Evolutionary conservation across 2,113 vertebrate genomes (phyloP), one percentile per base, ranked within the genome.

Genomic region (Amphiprion ocellaris): DNA sequence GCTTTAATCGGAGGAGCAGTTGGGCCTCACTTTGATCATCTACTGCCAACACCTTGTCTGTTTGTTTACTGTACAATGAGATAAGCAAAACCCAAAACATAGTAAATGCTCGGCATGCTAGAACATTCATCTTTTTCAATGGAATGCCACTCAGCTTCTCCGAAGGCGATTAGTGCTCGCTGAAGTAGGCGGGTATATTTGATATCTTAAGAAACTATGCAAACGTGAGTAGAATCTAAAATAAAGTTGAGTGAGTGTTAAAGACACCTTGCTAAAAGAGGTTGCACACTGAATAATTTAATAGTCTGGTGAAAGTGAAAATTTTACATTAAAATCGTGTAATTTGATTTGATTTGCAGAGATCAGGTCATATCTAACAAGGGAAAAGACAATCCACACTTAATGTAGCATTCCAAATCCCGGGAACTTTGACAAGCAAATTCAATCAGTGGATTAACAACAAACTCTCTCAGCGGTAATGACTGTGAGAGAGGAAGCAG

Each of bases 31-130:
- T 88, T 73, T 72, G 77, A 85, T 69, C 63, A 30, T 76, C 72
- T 54, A 24, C 79, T 83, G 88, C 92, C 86, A 90, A 74, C 56
- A 47, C 68, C 39, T 76, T 76, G 55, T 74, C 66, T 78, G 70
- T 58, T 62, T 93, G 84, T 91, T 91, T 80, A 91, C 70, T 64
- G 77, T 86, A 87, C 69, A 81, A 71, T 26, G 30, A 81, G 86
- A 92, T 87, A 88, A 86, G 87, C 52, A 53, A 68, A 83, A 90
- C 71, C 83, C 80, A 84, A 88, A 91, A 89, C 80, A 90, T 21
- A 41, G 46, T 44, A 19, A 90, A 73, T 9, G 52, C 52, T 75
- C 64, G 76, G 17, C 58, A 12, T 61, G 69, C 63, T 73, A 69
- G 37, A 77, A 60, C 44, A 5, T 59, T 80, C 24, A 33, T 39